Evolutionary conservation across 2,888 invertebrate genomes (phyloP).

Genomic region (Horisme vitalbata): DNA sequence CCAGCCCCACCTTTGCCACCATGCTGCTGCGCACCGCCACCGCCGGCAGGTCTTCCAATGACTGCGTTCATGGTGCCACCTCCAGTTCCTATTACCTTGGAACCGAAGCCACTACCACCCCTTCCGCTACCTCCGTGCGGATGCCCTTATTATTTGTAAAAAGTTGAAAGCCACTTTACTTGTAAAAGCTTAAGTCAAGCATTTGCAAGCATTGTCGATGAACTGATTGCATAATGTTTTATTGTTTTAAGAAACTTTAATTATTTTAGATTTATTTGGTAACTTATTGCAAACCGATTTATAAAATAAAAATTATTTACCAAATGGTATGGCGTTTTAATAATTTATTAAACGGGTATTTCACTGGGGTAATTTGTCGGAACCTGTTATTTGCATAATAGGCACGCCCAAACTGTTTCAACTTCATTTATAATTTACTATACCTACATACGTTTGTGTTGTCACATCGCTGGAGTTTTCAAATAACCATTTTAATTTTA

Average conservation of each 20-base stretch:
- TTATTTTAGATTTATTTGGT: slow-evolving; percentile 10
- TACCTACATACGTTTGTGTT: slow-evolving; percentile 8
- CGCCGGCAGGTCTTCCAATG: slow-evolving; percentile 61
- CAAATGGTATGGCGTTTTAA: slow-evolving; percentile 7
- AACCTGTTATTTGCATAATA: slow-evolving; percentile 35
- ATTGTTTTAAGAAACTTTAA: neutral
- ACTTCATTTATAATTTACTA: slow-evolving; percentile 33
- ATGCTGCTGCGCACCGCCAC: slow-evolving; percentile 39
- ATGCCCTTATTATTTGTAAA: slow-evolving; percentile 27
- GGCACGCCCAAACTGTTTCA: slow-evolving; percentile 40
- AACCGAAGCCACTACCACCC: slow-evolving; percentile 59
- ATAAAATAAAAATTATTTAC: slow-evolving; percentile 9
- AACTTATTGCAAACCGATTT: slow-evolving; percentile 9
- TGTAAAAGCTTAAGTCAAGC: neutral
- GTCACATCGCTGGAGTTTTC: neutral
- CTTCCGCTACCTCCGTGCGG: slow-evolving; percentile 32
- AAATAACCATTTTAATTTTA: neutral
- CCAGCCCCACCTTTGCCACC: slow-evolving; percentile 45
- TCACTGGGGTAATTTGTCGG: slow-evolving; percentile 19
- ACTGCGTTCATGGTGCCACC: slow-evolving; percentile 65
- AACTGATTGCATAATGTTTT: no score
- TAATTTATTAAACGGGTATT: slow-evolving; percentile 16
- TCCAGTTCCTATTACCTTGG: slow-evolving; percentile 64
- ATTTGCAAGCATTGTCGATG: neutral
- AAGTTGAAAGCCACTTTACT: neutral